These are phyloP conservation scores for Ictidomys tridecemlineatus DNA, from an alignment of 2,113 vertebrate genomes.

Conservation along the genomic window DNA sequence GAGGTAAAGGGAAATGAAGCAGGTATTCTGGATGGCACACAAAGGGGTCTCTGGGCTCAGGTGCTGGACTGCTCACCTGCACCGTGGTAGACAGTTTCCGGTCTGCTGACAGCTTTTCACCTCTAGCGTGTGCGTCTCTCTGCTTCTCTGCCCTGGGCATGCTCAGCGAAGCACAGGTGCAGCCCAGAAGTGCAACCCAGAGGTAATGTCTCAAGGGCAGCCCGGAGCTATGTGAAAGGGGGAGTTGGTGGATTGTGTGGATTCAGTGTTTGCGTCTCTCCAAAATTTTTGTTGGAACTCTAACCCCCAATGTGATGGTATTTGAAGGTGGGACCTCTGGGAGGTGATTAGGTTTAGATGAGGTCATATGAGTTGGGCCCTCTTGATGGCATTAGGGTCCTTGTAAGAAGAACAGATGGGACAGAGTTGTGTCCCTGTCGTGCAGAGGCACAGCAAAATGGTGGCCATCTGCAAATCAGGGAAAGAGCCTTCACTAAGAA, in stretches of 20 bases:
- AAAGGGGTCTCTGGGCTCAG: neutral
- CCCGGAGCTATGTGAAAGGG: neutral
- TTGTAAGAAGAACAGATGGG: neutral
- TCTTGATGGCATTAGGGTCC: neutral
- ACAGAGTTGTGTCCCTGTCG: neutral
- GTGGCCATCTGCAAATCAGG: neutral
- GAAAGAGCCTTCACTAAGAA: neutral
- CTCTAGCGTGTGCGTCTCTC: neutral
- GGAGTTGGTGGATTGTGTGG: neutral
- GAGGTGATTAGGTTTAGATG: conserved; percentile 2
- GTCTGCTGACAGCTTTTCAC: neutral
- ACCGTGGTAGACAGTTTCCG: neutral
- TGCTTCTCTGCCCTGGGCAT: conserved; percentile 11
- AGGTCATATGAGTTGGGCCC: neutral
- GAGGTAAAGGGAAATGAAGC: conserved; percentile 33
- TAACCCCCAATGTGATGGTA: neutral
- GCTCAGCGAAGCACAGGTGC: neutral
- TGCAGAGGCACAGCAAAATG: neutral
- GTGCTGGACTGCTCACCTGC: neutral
- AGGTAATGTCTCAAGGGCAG: neutral
- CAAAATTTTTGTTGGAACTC: neutral
- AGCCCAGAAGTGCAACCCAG: neutral
- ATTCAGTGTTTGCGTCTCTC: neutral
- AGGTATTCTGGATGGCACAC: neutral
- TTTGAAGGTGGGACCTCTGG: neutral